Evolutionary conservation across 2,888 invertebrate species (phyloP).

Genomic region (Hetaerina titia): DNA sequence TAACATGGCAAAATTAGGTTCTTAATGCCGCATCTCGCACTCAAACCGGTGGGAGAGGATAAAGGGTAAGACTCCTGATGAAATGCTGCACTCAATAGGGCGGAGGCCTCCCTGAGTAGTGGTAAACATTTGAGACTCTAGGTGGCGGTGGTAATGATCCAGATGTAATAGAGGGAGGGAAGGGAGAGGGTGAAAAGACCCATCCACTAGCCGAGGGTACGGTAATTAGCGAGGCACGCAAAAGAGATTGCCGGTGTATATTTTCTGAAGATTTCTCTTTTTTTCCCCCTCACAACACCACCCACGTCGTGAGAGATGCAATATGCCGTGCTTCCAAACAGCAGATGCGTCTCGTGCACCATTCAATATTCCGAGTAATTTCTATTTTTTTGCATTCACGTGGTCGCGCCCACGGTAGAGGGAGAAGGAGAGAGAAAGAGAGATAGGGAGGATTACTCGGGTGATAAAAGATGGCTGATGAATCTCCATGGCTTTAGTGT

Average conservation of each 20-base stretch:
- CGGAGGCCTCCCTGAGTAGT: not conserved
- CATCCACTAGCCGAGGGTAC: not conserved
- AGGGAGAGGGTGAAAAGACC: not conserved
- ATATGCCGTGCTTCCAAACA: not conserved
- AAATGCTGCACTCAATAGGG: not conserved
- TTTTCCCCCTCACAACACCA: not conserved
- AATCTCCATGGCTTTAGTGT: not conserved
- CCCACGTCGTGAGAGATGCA: not conserved
- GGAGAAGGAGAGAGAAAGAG: not conserved
- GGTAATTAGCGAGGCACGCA: not conserved
- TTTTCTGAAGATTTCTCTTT: not conserved
- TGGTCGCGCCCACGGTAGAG: not conserved
- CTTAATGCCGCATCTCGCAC: not conserved
- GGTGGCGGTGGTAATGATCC: not conserved
- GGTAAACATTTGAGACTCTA: not conserved
- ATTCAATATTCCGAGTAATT: not conserved
- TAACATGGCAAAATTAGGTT: not conserved
- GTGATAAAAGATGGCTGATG: not conserved
- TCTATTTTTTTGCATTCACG: not conserved
- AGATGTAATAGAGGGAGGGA: not conserved
- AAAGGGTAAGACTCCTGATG: not conserved
- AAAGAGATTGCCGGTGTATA: not conserved
- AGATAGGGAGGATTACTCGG: not conserved
- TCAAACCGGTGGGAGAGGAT: not conserved
- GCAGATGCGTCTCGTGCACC: not conserved